Percentiles rank a stretch among this genome's conserved stretches.
Conservation (phyloP, 1,140 invertebrate species). For the Trigoniulus corallinus region DNA sequence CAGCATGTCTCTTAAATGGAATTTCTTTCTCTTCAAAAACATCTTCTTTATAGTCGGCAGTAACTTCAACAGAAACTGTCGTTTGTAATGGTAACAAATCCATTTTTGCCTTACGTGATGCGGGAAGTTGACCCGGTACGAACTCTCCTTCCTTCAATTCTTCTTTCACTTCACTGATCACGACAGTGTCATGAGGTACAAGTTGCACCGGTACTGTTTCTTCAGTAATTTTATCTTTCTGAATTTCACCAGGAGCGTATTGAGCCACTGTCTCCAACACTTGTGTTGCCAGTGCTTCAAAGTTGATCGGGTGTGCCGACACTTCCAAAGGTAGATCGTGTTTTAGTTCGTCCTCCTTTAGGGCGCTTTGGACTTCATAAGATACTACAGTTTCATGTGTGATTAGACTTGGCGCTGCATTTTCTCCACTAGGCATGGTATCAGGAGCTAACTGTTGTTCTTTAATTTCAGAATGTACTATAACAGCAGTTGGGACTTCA, state of each 20-base stretch:
- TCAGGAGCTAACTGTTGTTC: too few relatives aligned
- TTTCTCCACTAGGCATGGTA: too few relatives aligned
- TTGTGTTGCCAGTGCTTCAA: not conserved
- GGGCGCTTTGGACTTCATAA: not conserved
- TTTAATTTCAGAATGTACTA: too few relatives aligned
- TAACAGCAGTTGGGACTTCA: too few relatives aligned
- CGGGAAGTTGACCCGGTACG: constrained; percentile 9
- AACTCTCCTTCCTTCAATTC: constrained; percentile 10
- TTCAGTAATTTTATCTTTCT: not conserved
- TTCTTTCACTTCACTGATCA: constrained; percentile 10
- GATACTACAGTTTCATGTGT: not conserved
- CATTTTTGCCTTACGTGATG: not conserved
- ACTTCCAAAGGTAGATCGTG: not conserved
- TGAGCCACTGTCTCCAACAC: not conserved
- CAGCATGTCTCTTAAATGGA: too few relatives aligned
- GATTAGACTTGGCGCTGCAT: too few relatives aligned
- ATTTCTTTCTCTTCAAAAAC: too few relatives aligned
- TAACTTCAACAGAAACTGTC: too few relatives aligned
- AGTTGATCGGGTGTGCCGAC: not conserved
- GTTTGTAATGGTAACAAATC: not conserved
- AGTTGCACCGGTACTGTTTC: not conserved
- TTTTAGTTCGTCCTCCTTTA: not conserved
- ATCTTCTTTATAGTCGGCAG: too few relatives aligned
- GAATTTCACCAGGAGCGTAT: not conserved
- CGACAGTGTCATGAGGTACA: constrained; percentile 1